Percentiles rank a stretch among this genome's conserved stretches.
Conservation (phyloP, 2,888 invertebrate species). For the Pseudeuparius sepicola region DNA sequence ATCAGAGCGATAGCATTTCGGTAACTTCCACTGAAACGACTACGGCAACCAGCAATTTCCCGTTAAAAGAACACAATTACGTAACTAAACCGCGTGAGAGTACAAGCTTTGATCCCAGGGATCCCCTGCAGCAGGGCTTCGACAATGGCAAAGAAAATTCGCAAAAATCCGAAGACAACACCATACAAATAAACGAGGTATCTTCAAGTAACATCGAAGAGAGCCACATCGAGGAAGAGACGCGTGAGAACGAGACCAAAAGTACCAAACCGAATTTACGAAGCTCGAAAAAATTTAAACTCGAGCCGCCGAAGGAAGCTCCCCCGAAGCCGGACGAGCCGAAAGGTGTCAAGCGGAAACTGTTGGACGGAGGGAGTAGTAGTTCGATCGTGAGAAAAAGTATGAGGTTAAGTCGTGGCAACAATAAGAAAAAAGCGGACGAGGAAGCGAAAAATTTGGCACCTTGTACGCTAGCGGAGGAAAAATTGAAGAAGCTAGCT, state of each 20-base stretch:
- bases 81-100: slow-evolving; percentile 31
- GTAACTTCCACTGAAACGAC: slow-evolving; percentile 27
- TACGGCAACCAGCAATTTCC: slow-evolving; percentile 24
- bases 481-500: slow-evolving; percentile 24
- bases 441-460: slow-evolving; percentile 18
- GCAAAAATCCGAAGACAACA: slow-evolving; percentile 31
- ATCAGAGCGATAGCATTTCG: too few species aligned
- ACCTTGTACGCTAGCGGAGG: slow-evolving; percentile 23
- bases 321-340: not conserved
- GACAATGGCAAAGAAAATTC: slow-evolving; percentile 26
- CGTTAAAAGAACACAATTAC: slow-evolving; percentile 31
- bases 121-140: not conserved
- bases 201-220: slow-evolving; percentile 51
- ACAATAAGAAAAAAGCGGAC: slow-evolving; percentile 26
- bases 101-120: slow-evolving; percentile 31
- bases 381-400: slow-evolving; percentile 28
- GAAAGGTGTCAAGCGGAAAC: slow-evolving; percentile 15
- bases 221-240: slow-evolving; percentile 8
- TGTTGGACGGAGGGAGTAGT: slow-evolving; percentile 18
- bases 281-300: slow-evolving; percentile 20
- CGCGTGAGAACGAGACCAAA: not conserved
- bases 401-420: slow-evolving; percentile 26
- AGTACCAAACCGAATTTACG: slow-evolving; percentile 18
- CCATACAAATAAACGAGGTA: slow-evolving; percentile 58
- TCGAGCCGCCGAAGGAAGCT: slow-evolving; percentile 8